A percentile compares a stretch with the other conserved stretches of the same genome.
Conservation (phyloP, 2,888 invertebrate species). For the Drosophila suboccidentalis region DNA sequence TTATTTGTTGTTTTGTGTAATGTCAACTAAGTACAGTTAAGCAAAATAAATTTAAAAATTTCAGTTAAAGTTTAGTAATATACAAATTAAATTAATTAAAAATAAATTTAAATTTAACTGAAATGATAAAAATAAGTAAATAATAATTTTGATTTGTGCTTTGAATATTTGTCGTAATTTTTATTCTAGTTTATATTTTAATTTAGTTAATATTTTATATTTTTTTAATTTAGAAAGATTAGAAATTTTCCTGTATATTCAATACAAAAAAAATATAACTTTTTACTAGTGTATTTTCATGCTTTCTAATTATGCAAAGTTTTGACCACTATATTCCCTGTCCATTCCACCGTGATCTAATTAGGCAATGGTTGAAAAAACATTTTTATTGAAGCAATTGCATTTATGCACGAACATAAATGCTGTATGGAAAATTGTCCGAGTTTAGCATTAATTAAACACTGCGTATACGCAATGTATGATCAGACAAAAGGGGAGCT, state of each 20-base stretch:
- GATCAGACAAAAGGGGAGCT: not conserved
- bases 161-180: too few species aligned
- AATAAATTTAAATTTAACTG: too few species aligned
- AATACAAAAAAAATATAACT: not conserved
- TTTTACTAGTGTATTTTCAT: not conserved
- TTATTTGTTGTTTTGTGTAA: too few species aligned
- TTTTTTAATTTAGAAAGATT: not conserved
- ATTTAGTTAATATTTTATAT: not conserved
- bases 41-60: too few species aligned
- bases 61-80: too few species aligned
- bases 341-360: slow-evolving; percentile 14
- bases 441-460: slow-evolving; percentile 53
- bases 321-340: not conserved
- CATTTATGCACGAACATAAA: slow-evolving; percentile 25
- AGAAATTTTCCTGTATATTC: not conserved
- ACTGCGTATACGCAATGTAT: slow-evolving; percentile 55
- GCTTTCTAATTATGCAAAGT: slow-evolving; percentile 52
- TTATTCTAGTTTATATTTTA: too few species aligned
- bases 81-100: too few species aligned
- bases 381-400: slow-evolving; percentile 44
- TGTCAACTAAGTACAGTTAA: too few species aligned
- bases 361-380: slow-evolving; percentile 24
- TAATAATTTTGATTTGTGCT: too few species aligned
- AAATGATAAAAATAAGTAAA: too few species aligned
- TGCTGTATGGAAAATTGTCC: slow-evolving; percentile 23